Base-by-base conservation (phyloP, 2,113 vertebrate genomes). In the Chelonoidis abingdonii region DNA sequence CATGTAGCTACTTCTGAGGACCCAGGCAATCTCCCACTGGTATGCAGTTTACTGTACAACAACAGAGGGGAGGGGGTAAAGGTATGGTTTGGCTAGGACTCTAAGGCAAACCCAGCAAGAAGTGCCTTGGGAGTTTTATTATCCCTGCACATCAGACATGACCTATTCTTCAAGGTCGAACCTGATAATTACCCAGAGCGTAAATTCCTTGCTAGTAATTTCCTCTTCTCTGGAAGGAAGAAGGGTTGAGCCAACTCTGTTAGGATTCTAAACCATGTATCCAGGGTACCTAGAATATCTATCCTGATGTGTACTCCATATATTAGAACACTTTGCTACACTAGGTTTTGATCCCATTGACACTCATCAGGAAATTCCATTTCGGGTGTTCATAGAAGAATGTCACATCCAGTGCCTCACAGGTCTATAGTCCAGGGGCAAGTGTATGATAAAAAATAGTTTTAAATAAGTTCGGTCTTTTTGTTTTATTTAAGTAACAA, bases 231-330 rank as follows among this genome's bases (percentile, higher is more conserved):
- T 38, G 17, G 65, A 8, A 5, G 24, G 29, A 83, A 27, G 3
- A 91, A 72, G 84, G 72, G 0, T 81, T 88, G 14, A 0, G 79
- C 5, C 91, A 88, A 38, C 35, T 41, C 31, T 65, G 62, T 65
- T 72, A 0, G 4, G 1, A 1, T 17, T 80, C 84, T 41, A 82
- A 84, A 0, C 41, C 0, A 13, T 0, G 1, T 29, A 65, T 78
- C 75, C 47, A 83, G 75, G 22, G 82, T 41, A 25, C 12, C 86
- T 69, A 2, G 31, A 41, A 41, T 69, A 47, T 52, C 83, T 31
- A 88, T 47, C 35, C 69, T 3, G 25, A 38, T 4, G 75, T 62
- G 5, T 3, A 50, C 38, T 12, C 72, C 72, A 21, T 7, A 1
- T 6, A 47, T 54, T 2, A 29, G 19, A 88, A 50, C 24, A 24